Evolutionary conservation across 1,140 invertebrate species (phyloP), one percentile per base, ranked within the genome.

Genomic region (Cherax destructor): DNA sequence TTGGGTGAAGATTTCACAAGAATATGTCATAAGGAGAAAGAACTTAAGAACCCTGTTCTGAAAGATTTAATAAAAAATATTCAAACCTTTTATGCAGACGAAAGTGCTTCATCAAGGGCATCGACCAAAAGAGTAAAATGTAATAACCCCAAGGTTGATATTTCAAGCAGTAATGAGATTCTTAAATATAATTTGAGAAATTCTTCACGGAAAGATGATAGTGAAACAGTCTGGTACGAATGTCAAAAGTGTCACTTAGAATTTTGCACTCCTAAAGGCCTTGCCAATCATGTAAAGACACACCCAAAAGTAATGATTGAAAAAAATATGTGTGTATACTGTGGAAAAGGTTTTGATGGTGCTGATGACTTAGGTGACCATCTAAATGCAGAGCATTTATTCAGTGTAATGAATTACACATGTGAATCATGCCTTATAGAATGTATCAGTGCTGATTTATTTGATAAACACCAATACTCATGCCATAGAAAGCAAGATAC

Each of bases 381-480:
- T 13, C 47, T 69, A 65, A 11, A 65, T 41, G 61, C 56, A 16
- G 81, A 83, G 56, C 81, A 83, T 59, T 41, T 83, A 16, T 83
- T 65, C 69, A 59, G 69, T 65, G 21, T 83, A 69, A 65, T 61
- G 21, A 83, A 83, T 21, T 83, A 65, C 56, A 65, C 81, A 5
- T 83, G 81, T 83, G 81, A 83, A 65, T 83, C 81, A 41, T 83
- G 81, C 47, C 81, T 59, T 30, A 59, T 83, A 13, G 81, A 83
- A 65, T 83, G 81, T n/a, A 83, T 83, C 13, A 83, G 81, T 83
- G 81, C 81, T 41, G 81, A 83, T 30, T 83, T 83, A 47, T 83
- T 83, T 83, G 81, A 83, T 69, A 83, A 83, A 69, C 81, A 83
- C 30, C 81, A 83, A 18, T 83, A 69, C 30, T 65, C 61, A 30